These are phyloP conservation scores for Panagrolaimus sp. DNA, from an alignment of 1,140 invertebrate genomes.

Conservation along the genomic window DNA sequence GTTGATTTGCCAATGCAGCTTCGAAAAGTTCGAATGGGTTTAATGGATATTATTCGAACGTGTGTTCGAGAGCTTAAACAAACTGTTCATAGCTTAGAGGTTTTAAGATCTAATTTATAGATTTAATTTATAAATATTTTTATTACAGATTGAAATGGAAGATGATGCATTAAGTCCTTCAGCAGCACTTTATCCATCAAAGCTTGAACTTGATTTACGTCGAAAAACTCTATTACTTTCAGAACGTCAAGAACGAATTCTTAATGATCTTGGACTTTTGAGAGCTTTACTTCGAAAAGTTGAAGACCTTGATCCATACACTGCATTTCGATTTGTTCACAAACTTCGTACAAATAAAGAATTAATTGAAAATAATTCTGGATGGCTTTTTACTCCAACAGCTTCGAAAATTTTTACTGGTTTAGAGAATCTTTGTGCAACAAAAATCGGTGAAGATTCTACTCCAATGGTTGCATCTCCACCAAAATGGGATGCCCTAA, in stretches of 20 bases:
- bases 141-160: background rate
- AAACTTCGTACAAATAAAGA: conserved; percentile 48
- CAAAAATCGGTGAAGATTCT: conserved; percentile 28
- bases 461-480: conserved; percentile 42
- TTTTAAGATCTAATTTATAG: conserved; percentile 20
- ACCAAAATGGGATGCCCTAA: conserved; percentile 48
- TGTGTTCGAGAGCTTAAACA: conserved; percentile 52
- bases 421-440: conserved; percentile 41
- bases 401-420: conserved; percentile 44
- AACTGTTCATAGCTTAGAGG: conserved; percentile 41
- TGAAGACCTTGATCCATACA: conserved; percentile 52
- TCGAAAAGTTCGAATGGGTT: conserved; percentile 36
- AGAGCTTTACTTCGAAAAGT: conserved; percentile 42
- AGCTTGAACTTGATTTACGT: conserved; percentile 44
- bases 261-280: conserved; percentile 43
- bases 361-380: conserved; percentile 52
- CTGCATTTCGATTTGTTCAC: conserved; percentile 37
- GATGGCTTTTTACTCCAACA: conserved; percentile 51
- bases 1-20: conserved; percentile 38
- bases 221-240: conserved; percentile 34
- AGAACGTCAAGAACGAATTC: conserved; percentile 48
- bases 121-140: too few species aligned
- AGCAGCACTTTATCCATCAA: conserved; percentile 36
- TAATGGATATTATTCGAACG: conserved; percentile 52
- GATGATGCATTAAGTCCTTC: conserved; percentile 17